A percentile compares a stretch with the other conserved stretches of the same genome.
These are phyloP conservation scores for Dicaeum eximium DNA, from an alignment of 2,113 vertebrate species.

Conservation along the genomic window DNA sequence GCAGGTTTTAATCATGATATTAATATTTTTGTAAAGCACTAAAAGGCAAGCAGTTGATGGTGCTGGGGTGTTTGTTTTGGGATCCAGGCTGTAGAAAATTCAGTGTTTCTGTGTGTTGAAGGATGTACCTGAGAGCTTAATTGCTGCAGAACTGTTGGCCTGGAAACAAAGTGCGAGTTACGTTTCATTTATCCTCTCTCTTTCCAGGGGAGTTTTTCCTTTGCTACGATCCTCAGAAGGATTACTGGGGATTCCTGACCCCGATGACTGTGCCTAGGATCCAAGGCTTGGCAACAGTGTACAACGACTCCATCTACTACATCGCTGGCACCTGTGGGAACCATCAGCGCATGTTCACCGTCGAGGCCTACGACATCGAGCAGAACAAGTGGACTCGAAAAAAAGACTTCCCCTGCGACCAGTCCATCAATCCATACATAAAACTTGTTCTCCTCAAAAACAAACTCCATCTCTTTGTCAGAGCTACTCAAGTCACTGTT, in stretches of 20 bases:
- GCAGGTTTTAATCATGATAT: background rate
- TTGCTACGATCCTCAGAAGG: slow-evolving; percentile 93
- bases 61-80: background rate
- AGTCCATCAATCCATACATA: slow-evolving; percentile 95
- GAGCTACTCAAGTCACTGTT: slow-evolving; percentile 97
- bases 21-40: background rate
- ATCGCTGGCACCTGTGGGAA: slow-evolving; percentile 94
- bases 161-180: background rate
- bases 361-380: slow-evolving; percentile 96
- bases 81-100: background rate
- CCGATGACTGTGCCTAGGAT: slow-evolving; percentile 93
- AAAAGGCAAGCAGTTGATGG: background rate
- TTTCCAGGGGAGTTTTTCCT: slow-evolving; percentile 94
- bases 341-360: slow-evolving; percentile 95
- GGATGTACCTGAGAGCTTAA: background rate
- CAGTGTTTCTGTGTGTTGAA: background rate
- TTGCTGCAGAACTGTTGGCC: background rate
- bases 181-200: slow-evolving; percentile 2
- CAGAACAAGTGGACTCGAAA: slow-evolving; percentile 90
- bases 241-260: slow-evolving; percentile 95
- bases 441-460: slow-evolving; percentile 92
- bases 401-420: slow-evolving; percentile 93
- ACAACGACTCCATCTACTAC: slow-evolving; percentile 93
- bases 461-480: slow-evolving; percentile 92
- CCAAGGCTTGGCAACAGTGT: slow-evolving; percentile 91